These are phyloP conservation scores for Equus przewalskii DNA, from an alignment of 2,113 vertebrate genomes.

Conservation along the genomic window DNA sequence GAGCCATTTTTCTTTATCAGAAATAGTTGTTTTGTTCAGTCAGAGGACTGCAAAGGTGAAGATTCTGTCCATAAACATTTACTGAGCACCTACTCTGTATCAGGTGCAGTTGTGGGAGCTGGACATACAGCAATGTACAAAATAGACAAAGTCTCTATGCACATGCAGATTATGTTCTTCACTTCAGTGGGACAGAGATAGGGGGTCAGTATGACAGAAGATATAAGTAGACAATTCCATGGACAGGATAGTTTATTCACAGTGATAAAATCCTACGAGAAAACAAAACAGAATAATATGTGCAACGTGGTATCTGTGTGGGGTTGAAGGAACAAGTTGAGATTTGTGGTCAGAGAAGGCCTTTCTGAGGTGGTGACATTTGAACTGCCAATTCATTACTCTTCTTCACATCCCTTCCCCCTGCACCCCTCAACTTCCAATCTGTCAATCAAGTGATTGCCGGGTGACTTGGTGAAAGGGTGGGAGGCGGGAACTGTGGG, in stretches of 20 bases:
- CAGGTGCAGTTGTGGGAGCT: not conserved
- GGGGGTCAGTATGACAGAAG: constrained; percentile 14
- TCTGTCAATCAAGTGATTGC: not conserved
- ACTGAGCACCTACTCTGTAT: not conserved
- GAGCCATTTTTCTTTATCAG: constrained; percentile 7
- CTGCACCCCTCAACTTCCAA: not conserved
- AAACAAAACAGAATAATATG: constrained; percentile 33
- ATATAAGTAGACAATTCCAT: constrained; percentile 18
- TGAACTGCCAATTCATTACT: not conserved
- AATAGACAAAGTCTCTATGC: not conserved
- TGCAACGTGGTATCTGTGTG: not conserved
- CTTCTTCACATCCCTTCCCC: not conserved
- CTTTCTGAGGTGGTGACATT: not conserved
- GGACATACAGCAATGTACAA: not conserved
- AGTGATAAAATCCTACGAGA: not conserved
- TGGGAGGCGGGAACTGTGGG: not conserved
- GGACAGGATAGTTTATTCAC: constrained; percentile 18
- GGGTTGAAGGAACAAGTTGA: not conserved
- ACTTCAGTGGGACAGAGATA: constrained; percentile 8
- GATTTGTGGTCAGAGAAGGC: not conserved
- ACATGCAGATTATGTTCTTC: not conserved
- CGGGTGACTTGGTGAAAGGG: not conserved
- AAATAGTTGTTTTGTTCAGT: not conserved
- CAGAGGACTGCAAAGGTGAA: not conserved
- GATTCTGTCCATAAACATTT: not conserved